Evolutionary conservation across 2,888 invertebrate species (phyloP).

Genomic region (Cremastinae sp.): DNA sequence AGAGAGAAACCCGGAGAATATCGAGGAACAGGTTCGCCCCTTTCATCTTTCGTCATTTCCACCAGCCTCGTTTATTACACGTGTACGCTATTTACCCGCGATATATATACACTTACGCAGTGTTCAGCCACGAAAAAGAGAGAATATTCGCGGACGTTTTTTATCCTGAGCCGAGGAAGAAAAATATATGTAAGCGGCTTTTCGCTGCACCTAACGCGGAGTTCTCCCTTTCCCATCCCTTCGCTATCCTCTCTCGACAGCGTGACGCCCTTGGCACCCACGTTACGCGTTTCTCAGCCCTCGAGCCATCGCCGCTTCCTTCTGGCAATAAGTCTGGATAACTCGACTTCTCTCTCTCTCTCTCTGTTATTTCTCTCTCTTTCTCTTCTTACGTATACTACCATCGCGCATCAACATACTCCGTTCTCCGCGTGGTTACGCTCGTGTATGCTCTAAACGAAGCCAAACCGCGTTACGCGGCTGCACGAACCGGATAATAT

Average conservation of each 20-base stretch:
- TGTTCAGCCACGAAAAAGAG: neutral
- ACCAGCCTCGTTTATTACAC: neutral
- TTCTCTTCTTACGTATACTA: slow-evolving; percentile 29
- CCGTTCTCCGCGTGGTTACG: slow-evolving; percentile 28
- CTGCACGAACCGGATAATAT: slow-evolving; percentile 36
- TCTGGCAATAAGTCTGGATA: slow-evolving; percentile 18
- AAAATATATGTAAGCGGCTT: neutral
- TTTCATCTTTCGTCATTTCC: slow-evolving; percentile 9
- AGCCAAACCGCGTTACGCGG: slow-evolving; percentile 36
- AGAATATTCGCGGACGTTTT: neutral
- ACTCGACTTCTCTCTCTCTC: slow-evolving; percentile 8
- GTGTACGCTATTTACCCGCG: neutral
- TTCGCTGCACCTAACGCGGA: neutral
- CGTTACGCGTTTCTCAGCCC: slow-evolving; percentile 42
- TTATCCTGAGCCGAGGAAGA: neutral
- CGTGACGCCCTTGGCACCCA: slow-evolving; percentile 48
- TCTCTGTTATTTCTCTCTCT: slow-evolving; percentile 25
- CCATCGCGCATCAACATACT: slow-evolving; percentile 24
- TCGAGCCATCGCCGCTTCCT: slow-evolving; percentile 41
- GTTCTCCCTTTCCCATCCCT: slow-evolving; percentile 29
- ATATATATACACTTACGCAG: neutral
- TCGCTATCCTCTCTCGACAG: slow-evolving; percentile 13
- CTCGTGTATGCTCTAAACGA: slow-evolving; percentile 37
- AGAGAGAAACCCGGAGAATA: slow-evolving; percentile 10
- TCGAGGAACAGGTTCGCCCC: neutral